These are phyloP conservation scores for Pampusana beccarii DNA, from an alignment of 2,113 vertebrate species.

Conservation along the genomic window DNA sequence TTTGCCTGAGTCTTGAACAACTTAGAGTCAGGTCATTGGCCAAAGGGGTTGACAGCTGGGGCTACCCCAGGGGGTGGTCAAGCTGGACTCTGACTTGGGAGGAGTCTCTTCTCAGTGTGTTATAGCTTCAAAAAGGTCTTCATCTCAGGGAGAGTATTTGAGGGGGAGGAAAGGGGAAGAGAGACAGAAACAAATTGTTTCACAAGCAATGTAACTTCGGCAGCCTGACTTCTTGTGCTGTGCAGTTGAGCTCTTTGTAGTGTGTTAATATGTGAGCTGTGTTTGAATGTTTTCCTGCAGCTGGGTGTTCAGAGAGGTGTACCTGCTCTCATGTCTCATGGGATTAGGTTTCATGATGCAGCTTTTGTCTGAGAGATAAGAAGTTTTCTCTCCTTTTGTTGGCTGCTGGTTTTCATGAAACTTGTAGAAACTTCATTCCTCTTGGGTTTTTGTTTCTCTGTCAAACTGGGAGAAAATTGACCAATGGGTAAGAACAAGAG, in stretches of 20 bases:
- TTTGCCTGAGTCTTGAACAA: not conserved
- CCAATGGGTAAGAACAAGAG: not conserved
- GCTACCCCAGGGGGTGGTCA: not conserved
- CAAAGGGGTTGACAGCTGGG: not conserved
- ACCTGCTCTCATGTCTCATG: not conserved
- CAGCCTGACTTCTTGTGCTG: not conserved
- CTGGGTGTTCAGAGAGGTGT: not conserved
- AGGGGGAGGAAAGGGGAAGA: not conserved
- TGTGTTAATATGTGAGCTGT: not conserved
- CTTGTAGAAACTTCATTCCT: slow-evolving; percentile 5
- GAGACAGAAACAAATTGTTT: not conserved
- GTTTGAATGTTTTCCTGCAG: not conserved
- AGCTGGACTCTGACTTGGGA: not conserved
- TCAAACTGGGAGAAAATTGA: not conserved
- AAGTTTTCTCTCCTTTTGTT: slow-evolving; percentile 14
- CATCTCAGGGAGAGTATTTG: not conserved
- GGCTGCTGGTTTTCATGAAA: not conserved
- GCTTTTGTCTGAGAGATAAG: not conserved
- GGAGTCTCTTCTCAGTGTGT: not conserved
- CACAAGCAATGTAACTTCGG: not conserved
- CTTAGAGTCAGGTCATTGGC: not conserved
- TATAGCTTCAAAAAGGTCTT: not conserved
- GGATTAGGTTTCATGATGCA: not conserved
- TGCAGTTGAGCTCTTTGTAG: not conserved
- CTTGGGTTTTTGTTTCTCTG: not conserved